A percentile compares a stretch with the other conserved stretches of the same genome.
Conservation (phyloP, 64 coral and sea anemone genomes). For the Exaiptasia diaphana region DNA sequence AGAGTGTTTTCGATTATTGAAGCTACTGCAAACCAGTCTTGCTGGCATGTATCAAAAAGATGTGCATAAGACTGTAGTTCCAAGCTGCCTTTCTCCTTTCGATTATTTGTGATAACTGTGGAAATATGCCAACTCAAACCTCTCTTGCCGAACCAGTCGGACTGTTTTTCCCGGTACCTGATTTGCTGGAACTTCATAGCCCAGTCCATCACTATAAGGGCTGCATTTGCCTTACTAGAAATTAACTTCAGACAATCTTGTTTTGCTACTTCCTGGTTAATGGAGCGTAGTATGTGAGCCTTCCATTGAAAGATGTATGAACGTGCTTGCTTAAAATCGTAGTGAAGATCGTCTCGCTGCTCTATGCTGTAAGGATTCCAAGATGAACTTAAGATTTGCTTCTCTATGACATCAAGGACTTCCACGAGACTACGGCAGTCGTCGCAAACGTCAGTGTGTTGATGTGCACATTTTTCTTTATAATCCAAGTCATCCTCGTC, state of each 20-base stretch:
- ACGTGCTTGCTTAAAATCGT: background rate
- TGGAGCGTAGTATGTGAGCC: constrained; percentile 26
- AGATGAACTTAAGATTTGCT: background rate
- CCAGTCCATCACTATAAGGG: background rate
- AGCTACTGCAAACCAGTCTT: background rate
- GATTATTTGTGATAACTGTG: constrained; percentile 12
- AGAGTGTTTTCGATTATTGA: background rate
- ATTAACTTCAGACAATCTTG: background rate
- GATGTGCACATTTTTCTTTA: background rate
- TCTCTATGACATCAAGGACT: background rate
- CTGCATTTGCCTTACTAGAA: background rate
- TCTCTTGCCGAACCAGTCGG: constrained; percentile 15
- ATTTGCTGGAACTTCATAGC: background rate
- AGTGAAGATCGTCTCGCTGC: background rate
- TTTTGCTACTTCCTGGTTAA: constrained; percentile 19
- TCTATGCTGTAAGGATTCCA: background rate
- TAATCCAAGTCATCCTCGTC: background rate
- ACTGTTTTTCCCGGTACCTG: background rate
- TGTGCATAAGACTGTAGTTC: constrained; percentile 18
- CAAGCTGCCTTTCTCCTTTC: background rate
- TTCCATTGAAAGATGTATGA: constrained; percentile 28
- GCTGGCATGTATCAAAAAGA: constrained; percentile 23
- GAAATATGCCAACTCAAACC: constrained; percentile 15
- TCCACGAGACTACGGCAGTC: background rate
- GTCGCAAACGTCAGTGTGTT: background rate